phyloP scores from a whole-genome alignment of 2,797 vertebrate genomes.

The Garrulus glandarius region DNA sequence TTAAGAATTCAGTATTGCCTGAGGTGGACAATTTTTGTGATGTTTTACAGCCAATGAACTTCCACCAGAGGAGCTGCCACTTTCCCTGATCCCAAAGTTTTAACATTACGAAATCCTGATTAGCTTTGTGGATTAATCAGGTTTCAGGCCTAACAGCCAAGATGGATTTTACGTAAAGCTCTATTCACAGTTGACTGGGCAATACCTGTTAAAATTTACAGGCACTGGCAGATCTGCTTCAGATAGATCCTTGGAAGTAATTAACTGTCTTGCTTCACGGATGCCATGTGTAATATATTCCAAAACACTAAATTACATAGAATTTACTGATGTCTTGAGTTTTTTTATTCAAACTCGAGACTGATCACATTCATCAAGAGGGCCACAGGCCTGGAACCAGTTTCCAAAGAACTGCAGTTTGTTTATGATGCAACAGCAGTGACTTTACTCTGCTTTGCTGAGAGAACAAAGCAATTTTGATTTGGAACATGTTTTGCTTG shows the following conservation, averaged over 20 bases:
- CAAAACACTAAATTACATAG: not conserved
- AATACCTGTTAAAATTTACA: slow-evolving; percentile 17
- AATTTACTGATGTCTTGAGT: not conserved
- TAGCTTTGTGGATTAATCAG: slow-evolving; percentile 40
- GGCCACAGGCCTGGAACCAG: not conserved
- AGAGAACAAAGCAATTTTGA: not conserved
- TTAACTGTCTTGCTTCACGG: not conserved
- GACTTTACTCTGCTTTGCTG: not conserved
- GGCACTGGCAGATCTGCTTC: slow-evolving; percentile 15
- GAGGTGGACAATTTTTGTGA: slow-evolving; percentile 16
- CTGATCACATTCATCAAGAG: not conserved
- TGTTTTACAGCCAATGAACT: slow-evolving; percentile 32
- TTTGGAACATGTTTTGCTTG: not conserved
- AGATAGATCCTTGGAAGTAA: slow-evolving; percentile 43
- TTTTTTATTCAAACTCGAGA: not conserved
- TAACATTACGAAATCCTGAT: slow-evolving; percentile 64
- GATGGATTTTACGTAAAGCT: slow-evolving; percentile 38
- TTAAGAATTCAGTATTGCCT: slow-evolving; percentile 40
- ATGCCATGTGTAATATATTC: not conserved
- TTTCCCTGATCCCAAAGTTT: slow-evolving; percentile 15
- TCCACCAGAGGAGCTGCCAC: slow-evolving; percentile 17
- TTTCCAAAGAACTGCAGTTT: not conserved
- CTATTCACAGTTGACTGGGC: slow-evolving; percentile 6
- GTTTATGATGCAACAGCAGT: not conserved
- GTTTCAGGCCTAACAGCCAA: slow-evolving; percentile 46